Evolutionary conservation across 2,797 vertebrate genomes (phyloP), one percentile per base, ranked within the genome.

Genomic region (Gymnoscopelus microlampas): DNA sequence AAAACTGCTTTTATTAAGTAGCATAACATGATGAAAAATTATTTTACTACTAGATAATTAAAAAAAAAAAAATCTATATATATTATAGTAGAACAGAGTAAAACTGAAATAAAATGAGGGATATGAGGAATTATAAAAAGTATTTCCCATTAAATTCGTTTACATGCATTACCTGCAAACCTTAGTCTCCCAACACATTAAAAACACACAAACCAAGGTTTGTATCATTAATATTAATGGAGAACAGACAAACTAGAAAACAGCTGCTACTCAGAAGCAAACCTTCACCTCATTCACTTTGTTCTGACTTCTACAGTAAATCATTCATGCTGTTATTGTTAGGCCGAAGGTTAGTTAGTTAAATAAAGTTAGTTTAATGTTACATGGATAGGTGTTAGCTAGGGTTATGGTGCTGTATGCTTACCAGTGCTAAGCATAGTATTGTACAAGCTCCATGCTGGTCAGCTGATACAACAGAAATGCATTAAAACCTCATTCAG

Each of bases 401-500:
- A 3, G 68, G 32, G 67, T 87, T 82, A 80, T 55, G 15, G 12
- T 50, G 10, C 14, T 24, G 72, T 61, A 70, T 76, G 66, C 87
- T 91, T 86, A 91, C 87, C 86, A 76, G 63, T 63, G 54, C n/a
- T 68, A 74, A 80, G 70, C 71, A 80, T 23, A 77, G 69, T 19
- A 80, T 14, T 74, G 77, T 60, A 74, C 81, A 88, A 86, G 80
- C 88, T 89, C 80, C 80, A 66, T 8, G 80, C 54, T 72, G 87
- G 72, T 55, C 63, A 66, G 76, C 69, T 47, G 68, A 62, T 66
- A 62, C 59, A 23, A 44, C 39, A 44, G 39, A 44, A 35, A 78
- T 82, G 66, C 79, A 74, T 77, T 64, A 80, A 66, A 60, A 49
- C 73, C 39, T 74, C 57, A 79, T 79, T 87, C 81, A 86, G 35